Conservation (phyloP, 2,113 vertebrate genomes). For the Microcebus tavaratra region DNA sequence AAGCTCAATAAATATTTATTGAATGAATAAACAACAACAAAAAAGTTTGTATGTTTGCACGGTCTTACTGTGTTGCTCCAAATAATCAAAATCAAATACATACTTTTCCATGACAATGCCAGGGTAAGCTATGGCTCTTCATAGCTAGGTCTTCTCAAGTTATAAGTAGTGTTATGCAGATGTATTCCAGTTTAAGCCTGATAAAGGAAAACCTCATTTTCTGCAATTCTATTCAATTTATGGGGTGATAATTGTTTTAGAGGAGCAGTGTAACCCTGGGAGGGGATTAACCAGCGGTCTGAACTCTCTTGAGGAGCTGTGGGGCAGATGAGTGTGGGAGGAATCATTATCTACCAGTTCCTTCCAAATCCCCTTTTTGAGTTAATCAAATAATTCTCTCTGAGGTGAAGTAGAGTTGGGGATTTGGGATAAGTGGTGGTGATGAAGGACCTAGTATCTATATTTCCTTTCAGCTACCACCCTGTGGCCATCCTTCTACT, state of each 20-base stretch:
- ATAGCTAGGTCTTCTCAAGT: not conserved
- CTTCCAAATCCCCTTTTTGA: not conserved
- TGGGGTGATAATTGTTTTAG: not conserved
- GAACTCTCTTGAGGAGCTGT: not conserved
- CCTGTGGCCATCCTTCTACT: not conserved
- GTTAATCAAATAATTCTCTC: not conserved
- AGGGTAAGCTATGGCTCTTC: not conserved
- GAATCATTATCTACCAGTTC: not conserved
- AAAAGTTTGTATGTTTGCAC: not conserved
- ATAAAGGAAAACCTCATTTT: not conserved
- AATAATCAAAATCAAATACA: not conserved
- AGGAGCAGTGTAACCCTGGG: not conserved
- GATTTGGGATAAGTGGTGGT: not conserved
- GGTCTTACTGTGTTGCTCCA: not conserved
- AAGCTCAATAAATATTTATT: not conserved
- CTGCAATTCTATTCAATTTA: not conserved
- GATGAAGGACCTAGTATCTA: not conserved
- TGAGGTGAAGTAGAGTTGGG: not conserved
- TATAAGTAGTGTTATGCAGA: not conserved
- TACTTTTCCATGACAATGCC: not conserved
- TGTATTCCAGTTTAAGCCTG: not conserved
- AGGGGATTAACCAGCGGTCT: not conserved
- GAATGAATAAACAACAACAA: not conserved
- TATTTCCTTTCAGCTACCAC: not conserved
- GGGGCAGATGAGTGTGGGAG: not conserved